These are phyloP conservation scores for Lasiurus cinereus DNA, from an alignment of 2,113 vertebrate genomes.

Conservation along the genomic window DNA sequence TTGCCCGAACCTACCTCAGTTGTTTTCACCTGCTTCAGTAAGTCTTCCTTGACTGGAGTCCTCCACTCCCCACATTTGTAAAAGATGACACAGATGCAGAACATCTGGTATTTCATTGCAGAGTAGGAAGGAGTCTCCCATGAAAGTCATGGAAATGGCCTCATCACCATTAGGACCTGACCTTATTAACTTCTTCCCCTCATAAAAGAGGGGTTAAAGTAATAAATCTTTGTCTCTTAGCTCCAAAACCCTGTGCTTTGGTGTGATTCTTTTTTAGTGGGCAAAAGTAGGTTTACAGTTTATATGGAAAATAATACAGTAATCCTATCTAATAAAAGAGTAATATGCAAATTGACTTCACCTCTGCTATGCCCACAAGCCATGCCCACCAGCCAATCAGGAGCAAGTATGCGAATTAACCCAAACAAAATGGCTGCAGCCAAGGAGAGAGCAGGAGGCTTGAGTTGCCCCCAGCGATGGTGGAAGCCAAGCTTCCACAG, in stretches of 20 bases:
- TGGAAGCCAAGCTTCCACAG: no score
- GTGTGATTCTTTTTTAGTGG: constrained; percentile 21
- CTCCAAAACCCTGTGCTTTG: background rate
- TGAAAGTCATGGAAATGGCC: background rate
- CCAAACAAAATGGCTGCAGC: no score
- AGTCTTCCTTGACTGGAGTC: background rate
- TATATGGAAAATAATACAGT: background rate
- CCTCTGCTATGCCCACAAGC: no score
- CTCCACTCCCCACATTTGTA: background rate
- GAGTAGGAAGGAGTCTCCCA: background rate
- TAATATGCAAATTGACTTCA: no score
- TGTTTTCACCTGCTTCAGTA: background rate
- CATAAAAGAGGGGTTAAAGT: background rate
- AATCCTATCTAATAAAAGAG: background rate
- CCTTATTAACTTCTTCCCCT: background rate
- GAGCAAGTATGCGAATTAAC: no score
- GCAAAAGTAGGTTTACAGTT: background rate
- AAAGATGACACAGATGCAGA: no score
- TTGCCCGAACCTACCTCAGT: background rate
- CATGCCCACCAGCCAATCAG: no score
- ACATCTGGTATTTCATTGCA: background rate
- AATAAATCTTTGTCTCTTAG: background rate
- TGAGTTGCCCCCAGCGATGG: no score
- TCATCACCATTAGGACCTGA: background rate
- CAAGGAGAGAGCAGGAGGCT: no score